Evolutionary conservation across 2,113 vertebrate genomes (phyloP).

Genomic region (Cynocephalus volans): DNA sequence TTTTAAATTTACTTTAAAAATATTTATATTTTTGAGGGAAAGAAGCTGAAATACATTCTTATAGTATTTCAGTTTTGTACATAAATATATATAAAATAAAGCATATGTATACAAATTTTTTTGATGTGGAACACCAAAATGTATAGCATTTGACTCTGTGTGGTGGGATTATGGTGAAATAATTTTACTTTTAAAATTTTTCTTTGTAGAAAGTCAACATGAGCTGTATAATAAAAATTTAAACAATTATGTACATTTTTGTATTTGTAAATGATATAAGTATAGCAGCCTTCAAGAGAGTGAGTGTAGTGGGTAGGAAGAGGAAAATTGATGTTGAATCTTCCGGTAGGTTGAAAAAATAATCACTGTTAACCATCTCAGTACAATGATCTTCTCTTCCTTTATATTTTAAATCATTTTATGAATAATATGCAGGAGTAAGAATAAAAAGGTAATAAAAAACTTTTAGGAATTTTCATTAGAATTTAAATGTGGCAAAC

Average conservation of each 20-base stretch:
- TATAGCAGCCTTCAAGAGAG: background rate
- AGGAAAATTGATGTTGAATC: constrained; percentile 31
- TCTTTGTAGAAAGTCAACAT: background rate
- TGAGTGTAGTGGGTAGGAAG: background rate
- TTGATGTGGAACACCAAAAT: background rate
- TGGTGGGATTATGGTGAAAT: background rate
- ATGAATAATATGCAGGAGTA: background rate
- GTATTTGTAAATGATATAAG: constrained; percentile 32
- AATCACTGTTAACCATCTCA: background rate
- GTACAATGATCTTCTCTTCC: background rate
- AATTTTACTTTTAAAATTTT: background rate
- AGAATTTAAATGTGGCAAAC: background rate
- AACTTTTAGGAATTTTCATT: constrained; percentile 29
- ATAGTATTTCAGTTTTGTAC: background rate
- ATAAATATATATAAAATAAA: background rate
- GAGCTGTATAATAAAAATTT: constrained; percentile 27
- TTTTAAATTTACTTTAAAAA: constrained; percentile 45
- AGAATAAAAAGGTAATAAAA: background rate
- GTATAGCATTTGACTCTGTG: background rate
- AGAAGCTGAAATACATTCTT: background rate
- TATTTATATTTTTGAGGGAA: constrained; percentile 32
- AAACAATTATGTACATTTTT: background rate
- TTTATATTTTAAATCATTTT: background rate
- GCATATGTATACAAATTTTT: background rate
- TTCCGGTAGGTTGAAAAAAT: constrained; percentile 35